These are phyloP conservation scores for Drosophila mulleri DNA, from an alignment of 2,888 invertebrate species.

Conservation along the genomic window DNA sequence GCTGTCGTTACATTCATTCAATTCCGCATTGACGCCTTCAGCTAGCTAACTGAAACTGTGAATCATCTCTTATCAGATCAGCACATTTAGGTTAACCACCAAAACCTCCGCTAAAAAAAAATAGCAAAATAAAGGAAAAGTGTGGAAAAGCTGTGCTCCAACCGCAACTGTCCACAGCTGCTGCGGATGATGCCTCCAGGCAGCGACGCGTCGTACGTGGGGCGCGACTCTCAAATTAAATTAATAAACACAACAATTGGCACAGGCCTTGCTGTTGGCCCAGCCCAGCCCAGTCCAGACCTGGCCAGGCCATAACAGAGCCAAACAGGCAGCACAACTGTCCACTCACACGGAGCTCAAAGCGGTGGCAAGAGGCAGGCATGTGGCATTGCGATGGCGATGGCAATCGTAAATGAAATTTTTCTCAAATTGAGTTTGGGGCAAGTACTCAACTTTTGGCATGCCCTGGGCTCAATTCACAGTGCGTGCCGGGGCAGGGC, in stretches of 20 bases:
- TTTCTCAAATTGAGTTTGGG: slow-evolving; percentile 75
- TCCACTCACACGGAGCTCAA: slow-evolving; percentile 66
- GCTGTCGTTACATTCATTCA: background rate
- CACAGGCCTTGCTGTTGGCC: slow-evolving; percentile 40
- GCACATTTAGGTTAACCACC: slow-evolving; percentile 52
- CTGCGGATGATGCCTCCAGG: slow-evolving; percentile 59
- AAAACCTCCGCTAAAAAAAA: slow-evolving; percentile 6
- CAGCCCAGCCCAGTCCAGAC: slow-evolving; percentile 2
- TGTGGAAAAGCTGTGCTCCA: slow-evolving; percentile 27
- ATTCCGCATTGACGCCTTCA: slow-evolving; percentile 10
- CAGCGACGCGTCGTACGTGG: slow-evolving; percentile 53
- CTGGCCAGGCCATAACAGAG: slow-evolving; percentile 6
- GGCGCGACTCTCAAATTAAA: slow-evolving; percentile 75
- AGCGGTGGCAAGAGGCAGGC: background rate
- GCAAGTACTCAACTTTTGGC: slow-evolving; percentile 76
- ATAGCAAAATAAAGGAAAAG: slow-evolving; percentile 18
- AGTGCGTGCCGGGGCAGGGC: slow-evolving; percentile 11
- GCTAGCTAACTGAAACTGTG: slow-evolving; percentile 12
- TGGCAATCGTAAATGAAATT: slow-evolving; percentile 76
- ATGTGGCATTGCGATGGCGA: slow-evolving; percentile 25
- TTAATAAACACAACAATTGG: slow-evolving; percentile 79
- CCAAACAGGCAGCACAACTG: slow-evolving; percentile 59
- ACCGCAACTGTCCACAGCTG: slow-evolving; percentile 65
- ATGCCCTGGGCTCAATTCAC: slow-evolving; percentile 54
- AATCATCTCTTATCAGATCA: slow-evolving; percentile 36